Conservation (phyloP, 1,140 invertebrate species). For the Drosophila pectinifera region DNA sequence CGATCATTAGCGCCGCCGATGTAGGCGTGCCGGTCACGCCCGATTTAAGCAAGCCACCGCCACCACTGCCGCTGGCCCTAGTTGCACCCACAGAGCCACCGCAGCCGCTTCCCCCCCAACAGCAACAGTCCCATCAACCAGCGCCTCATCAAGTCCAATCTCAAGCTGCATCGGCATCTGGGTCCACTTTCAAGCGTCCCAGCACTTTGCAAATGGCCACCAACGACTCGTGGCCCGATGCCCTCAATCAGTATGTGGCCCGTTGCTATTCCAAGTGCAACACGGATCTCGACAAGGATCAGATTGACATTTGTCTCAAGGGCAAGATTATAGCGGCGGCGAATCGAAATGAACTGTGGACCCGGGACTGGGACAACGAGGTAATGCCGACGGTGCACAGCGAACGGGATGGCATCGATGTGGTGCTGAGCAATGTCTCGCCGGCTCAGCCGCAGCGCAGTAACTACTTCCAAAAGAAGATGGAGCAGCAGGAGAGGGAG, state of each 20-base stretch:
- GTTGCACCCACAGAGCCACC: conserved; percentile 16
- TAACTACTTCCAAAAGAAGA: conserved; percentile 70
- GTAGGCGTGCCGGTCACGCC: conserved; percentile 59
- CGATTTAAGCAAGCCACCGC: conserved; percentile 69
- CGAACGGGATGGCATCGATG: conserved; percentile 88
- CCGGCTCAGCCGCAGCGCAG: conserved; percentile 60
- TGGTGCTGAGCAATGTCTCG: conserved; percentile 61
- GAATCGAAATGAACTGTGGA: conserved; percentile 93
- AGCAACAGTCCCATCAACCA: conserved; percentile 18
- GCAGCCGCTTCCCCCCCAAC: conserved; percentile 2
- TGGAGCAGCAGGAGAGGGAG: conserved; percentile 58
- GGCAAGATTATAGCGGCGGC: conserved; percentile 95
- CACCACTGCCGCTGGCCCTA: conserved; percentile 56
- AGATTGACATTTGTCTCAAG: conserved; percentile 96
- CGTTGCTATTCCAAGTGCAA: conserved; percentile 96
- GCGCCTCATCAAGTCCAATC: conserved; percentile 17
- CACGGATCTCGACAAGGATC: conserved; percentile 94
- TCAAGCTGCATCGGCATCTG: neutral
- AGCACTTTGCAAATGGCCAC: conserved; percentile 85
- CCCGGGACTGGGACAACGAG: conserved; percentile 96
- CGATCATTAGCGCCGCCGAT: conserved; percentile 35
- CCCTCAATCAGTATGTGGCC: conserved; percentile 93
- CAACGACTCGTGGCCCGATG: conserved; percentile 89
- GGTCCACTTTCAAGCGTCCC: conserved; percentile 62
- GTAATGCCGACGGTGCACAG: conserved; percentile 94